Conservation (phyloP, 2,797 vertebrate species). For the Toxotes lorentzi region DNA sequence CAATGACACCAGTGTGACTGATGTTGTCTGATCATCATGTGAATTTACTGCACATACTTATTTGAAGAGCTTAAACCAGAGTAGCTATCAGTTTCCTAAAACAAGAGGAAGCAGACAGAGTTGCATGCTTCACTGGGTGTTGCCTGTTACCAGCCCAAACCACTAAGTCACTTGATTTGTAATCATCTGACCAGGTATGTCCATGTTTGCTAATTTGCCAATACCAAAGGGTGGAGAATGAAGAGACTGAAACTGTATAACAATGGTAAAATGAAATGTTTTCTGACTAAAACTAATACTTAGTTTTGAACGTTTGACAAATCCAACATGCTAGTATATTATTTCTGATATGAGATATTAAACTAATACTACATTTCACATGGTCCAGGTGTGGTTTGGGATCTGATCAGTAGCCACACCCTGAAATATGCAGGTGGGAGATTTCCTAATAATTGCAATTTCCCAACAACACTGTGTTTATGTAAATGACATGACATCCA, state of each 20-base stretch:
- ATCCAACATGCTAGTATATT: no score
- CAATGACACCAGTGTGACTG: background rate
- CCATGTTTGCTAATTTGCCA: conserved; percentile 17
- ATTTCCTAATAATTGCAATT: background rate
- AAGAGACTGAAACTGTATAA: background rate
- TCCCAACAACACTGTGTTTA: background rate
- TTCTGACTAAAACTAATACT: background rate
- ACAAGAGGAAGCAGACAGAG: background rate
- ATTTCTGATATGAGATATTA: background rate
- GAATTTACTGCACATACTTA: background rate
- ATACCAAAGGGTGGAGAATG: background rate
- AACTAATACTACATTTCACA: background rate
- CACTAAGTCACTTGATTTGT: conserved; percentile 45
- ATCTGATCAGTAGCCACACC: conserved; percentile 13
- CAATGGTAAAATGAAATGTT: background rate
- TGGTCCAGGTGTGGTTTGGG: background rate
- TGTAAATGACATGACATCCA: background rate
- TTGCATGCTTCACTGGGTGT: conserved; percentile 17
- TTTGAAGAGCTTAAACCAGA: background rate
- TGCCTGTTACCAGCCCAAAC: conserved; percentile 13
- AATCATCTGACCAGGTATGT: conserved; percentile 25
- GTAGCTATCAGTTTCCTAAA: background rate
- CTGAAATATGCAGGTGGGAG: background rate
- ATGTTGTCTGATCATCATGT: background rate
- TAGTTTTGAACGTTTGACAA: background rate